Conservation (phyloP, 2,113 vertebrate genomes). For the Bos javanicus region DNA sequence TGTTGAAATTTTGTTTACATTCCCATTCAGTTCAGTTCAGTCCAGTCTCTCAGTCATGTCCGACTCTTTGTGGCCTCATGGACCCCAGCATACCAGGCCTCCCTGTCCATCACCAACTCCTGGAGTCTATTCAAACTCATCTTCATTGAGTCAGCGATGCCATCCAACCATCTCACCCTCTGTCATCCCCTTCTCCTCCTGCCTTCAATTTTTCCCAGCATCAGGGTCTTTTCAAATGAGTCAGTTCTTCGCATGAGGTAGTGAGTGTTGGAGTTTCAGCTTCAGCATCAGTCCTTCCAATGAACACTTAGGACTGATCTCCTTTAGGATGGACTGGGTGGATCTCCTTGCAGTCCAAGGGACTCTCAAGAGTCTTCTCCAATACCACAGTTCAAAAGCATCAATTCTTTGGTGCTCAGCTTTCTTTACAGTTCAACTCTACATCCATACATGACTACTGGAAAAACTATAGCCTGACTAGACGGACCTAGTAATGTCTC, state of each 20-base stretch:
- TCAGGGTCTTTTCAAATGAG: not conserved
- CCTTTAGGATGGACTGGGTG: not conserved
- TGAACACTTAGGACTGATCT: not conserved
- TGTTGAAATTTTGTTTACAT: constrained; percentile 29
- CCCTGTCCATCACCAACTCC: not conserved
- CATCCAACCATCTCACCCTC: not conserved
- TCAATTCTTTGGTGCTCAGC: not conserved
- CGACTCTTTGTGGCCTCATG: not conserved
- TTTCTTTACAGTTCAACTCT: not conserved
- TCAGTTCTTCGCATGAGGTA: not conserved
- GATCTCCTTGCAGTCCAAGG: not conserved
- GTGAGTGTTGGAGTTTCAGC: not conserved
- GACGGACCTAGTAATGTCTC: not conserved
- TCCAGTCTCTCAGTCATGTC: not conserved
- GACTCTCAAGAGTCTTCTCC: not conserved
- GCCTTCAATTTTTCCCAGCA: not conserved
- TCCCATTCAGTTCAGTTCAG: not conserved
- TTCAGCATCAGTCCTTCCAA: not conserved
- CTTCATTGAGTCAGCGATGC: not conserved
- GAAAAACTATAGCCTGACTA: not conserved
- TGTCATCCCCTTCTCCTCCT: not conserved
- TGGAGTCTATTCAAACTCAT: rapidly evolving
- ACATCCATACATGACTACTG: not conserved
- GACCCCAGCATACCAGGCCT: not conserved
- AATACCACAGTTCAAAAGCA: not conserved